A percentile compares a stretch with the other conserved stretches of the same genome.
These are phyloP conservation scores for Haemorhous mexicanus DNA, from an alignment of 2,113 vertebrate genomes.

Conservation along the genomic window DNA sequence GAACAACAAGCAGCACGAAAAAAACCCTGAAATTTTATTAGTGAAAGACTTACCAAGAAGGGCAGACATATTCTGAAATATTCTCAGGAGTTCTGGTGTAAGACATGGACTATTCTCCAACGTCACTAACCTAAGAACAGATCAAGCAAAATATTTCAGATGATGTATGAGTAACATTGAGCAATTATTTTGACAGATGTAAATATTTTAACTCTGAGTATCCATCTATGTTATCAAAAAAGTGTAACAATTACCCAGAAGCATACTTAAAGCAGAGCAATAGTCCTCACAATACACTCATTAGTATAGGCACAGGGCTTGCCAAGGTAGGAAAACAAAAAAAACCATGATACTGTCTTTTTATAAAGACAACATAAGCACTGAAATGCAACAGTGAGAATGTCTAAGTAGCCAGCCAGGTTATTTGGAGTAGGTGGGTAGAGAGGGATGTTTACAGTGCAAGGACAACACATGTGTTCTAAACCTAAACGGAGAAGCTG, in stretches of 20 bases:
- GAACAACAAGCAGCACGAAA: neutral
- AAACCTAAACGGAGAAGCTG: neutral
- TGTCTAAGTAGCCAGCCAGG: neutral
- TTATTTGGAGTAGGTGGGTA: neutral
- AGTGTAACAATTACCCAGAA: neutral
- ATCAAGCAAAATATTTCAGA: neutral
- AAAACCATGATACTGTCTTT: neutral
- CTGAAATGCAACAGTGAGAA: neutral
- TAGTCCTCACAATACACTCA: neutral
- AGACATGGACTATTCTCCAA: conserved; percentile 91
- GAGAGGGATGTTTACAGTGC: neutral
- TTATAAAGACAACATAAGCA: neutral
- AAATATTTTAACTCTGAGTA: neutral
- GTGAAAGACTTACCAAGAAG: conserved; percentile 84
- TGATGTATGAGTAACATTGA: neutral
- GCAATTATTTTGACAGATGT: neutral
- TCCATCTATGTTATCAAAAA: neutral
- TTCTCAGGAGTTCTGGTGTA: conserved; percentile 88
- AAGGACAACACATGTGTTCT: neutral
- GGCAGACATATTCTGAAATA: conserved; percentile 97
- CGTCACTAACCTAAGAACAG: conserved; percentile 87
- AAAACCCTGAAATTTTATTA: neutral
- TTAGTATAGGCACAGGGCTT: neutral
- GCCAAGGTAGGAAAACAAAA: neutral
- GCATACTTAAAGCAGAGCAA: neutral